These are phyloP conservation scores for Crocodylus rhombifer DNA, from an alignment of 2,797 vertebrate genomes.

Conservation along the genomic window DNA sequence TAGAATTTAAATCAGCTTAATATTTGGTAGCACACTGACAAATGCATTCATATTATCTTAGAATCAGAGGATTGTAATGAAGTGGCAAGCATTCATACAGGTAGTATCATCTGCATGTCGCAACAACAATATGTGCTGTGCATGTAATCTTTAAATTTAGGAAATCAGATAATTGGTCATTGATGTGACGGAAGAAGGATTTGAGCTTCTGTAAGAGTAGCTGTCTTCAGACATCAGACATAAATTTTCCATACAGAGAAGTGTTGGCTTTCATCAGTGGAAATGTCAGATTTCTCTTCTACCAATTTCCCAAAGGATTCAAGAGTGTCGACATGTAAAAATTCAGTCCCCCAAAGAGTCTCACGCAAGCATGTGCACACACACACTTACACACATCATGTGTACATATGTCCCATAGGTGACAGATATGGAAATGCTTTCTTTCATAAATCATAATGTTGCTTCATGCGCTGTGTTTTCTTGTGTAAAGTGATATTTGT, in stretches of 20 bases:
- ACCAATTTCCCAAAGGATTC: neutral
- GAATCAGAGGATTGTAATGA: slow-evolving; percentile 4
- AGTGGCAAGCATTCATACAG: neutral
- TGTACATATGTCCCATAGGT: neutral
- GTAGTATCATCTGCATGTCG: neutral
- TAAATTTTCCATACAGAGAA: rapidly evolving
- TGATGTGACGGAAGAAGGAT: neutral
- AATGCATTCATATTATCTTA: rapidly evolving
- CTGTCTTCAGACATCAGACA: neutral
- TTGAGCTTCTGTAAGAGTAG: neutral
- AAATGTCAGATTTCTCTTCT: neutral
- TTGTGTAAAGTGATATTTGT: neutral
- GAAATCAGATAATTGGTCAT: neutral
- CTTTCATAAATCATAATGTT: neutral
- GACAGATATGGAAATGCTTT: neutral
- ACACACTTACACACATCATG: neutral
- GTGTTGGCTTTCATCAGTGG: neutral
- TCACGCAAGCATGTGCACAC: neutral
- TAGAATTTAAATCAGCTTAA: slow-evolving; percentile 25
- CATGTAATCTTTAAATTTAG: slow-evolving; percentile 14
- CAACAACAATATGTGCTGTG: neutral
- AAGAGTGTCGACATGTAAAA: neutral
- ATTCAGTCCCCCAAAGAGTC: rapidly evolving
- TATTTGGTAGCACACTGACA: neutral
- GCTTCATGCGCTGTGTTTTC: rapidly evolving